Conservation (phyloP, 2,888 invertebrate genomes). For the Rhogogaster chlorosoma region DNA sequence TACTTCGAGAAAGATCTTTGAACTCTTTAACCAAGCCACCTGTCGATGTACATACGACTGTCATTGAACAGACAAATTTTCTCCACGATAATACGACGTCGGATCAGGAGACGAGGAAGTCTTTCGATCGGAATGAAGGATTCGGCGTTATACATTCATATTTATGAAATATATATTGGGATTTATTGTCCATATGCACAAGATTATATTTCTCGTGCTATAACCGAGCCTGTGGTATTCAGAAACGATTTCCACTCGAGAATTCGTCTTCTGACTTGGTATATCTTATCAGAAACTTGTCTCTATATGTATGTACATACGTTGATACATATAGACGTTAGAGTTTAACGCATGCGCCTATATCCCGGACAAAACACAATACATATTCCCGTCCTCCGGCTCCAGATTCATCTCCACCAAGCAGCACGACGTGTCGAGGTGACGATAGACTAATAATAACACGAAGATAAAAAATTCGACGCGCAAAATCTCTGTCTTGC, state of each 20-base stretch:
- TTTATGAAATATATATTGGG: no score
- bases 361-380: slow-evolving; percentile 8
- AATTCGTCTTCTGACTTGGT: slow-evolving; percentile 59
- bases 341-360: slow-evolving; percentile 8
- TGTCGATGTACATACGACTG: no score
- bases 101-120: no score
- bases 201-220: background rate
- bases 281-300: slow-evolving; percentile 21
- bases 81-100: no score
- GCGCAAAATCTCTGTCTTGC: slow-evolving; percentile 67
- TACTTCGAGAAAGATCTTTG: no score
- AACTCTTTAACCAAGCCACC: no score
- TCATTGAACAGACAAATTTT: no score
- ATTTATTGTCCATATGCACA: no score
- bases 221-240: background rate
- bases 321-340: background rate
- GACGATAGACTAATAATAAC: slow-evolving; percentile 74
- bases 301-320: background rate
- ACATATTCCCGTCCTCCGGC: background rate
- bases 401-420: background rate
- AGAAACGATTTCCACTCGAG: slow-evolving; percentile 19
- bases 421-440: slow-evolving; percentile 65
- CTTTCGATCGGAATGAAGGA: no score
- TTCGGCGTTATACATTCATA: no score
- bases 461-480: slow-evolving; percentile 71